Evolutionary conservation across 2,797 vertebrate species (phyloP).

Genomic region (Brachyrhaphis roseni): DNA sequence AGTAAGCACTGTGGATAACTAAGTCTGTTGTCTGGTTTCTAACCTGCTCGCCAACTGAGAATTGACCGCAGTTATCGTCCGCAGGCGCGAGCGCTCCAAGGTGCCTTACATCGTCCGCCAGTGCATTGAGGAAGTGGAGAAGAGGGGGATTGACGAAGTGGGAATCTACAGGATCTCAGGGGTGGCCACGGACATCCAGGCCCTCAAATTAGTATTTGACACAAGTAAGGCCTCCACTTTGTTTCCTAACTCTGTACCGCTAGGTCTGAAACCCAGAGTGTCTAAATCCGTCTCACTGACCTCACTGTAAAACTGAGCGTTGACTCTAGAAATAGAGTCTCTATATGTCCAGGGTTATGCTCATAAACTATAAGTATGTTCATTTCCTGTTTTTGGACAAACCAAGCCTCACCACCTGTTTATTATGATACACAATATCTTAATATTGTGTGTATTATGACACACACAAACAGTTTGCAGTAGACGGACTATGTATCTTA

Average conservation of each 20-base stretch:
- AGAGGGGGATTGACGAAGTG: constrained; percentile 96
- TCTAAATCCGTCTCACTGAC: not conserved
- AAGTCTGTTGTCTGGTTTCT: not conserved
- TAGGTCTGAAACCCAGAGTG: not conserved
- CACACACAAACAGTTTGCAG: not conserved
- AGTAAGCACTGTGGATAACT: constrained; percentile 75
- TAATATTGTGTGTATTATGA: not conserved
- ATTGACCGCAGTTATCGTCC: not conserved
- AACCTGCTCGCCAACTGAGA: not conserved
- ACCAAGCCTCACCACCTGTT: not conserved
- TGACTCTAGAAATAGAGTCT: not conserved
- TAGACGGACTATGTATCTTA: not conserved
- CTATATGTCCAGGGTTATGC: not conserved
- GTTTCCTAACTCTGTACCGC: not conserved
- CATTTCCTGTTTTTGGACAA: not conserved
- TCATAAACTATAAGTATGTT: not conserved
- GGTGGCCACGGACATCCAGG: constrained; percentile 97
- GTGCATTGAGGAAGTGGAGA: constrained; percentile 98
- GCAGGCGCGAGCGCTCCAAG: constrained; percentile 97
- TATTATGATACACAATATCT: not conserved
- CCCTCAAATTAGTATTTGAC: constrained; percentile 92
- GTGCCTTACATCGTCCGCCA: constrained; percentile 99
- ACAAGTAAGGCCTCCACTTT: constrained; percentile 85
- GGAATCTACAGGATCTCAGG: constrained; percentile 99
- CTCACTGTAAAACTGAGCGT: not conserved